Conservation (phyloP, 2,113 vertebrate species). For the Myocastor coypus region DNA sequence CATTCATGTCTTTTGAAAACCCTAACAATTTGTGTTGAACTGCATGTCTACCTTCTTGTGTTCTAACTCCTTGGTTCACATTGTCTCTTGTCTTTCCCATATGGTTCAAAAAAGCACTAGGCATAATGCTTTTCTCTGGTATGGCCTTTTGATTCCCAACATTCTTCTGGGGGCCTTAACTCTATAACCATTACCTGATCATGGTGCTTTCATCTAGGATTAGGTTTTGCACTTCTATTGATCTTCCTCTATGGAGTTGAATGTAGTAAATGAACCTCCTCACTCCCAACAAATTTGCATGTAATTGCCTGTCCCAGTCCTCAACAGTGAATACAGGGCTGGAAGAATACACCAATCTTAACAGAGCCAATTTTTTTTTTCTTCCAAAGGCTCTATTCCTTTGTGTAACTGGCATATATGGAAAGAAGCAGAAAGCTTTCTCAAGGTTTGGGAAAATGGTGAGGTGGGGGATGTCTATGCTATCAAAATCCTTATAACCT, state of each 20-base stretch:
- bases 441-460: constrained; percentile 68
- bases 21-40: constrained; percentile 79
- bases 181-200: constrained; percentile 83
- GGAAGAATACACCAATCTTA: constrained; percentile 76
- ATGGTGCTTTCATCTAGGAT: constrained; percentile 83
- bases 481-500: constrained; percentile 57
- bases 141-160: constrained; percentile 79
- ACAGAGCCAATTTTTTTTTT: constrained; percentile 76
- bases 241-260: constrained; percentile 81
- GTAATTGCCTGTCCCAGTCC: constrained; percentile 83
- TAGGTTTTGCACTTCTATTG: constrained; percentile 83
- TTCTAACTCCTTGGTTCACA: constrained; percentile 79
- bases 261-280: constrained; percentile 85
- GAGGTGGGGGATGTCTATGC: not conserved
- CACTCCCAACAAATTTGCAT: constrained; percentile 83
- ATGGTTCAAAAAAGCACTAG: constrained; percentile 82
- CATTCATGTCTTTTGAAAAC: constrained; percentile 83
- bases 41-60: constrained; percentile 81
- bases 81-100: constrained; percentile 82
- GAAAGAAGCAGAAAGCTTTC: constrained; percentile 69
- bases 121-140: constrained; percentile 77
- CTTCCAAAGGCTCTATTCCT: constrained; percentile 74
- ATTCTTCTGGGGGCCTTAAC: constrained; percentile 80
- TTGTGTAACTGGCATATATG: constrained; percentile 70
- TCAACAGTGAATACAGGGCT: constrained; percentile 69